These are phyloP conservation scores for Callorhinus ursinus DNA, from an alignment of 2,113 vertebrate species.

Conservation along the genomic window DNA sequence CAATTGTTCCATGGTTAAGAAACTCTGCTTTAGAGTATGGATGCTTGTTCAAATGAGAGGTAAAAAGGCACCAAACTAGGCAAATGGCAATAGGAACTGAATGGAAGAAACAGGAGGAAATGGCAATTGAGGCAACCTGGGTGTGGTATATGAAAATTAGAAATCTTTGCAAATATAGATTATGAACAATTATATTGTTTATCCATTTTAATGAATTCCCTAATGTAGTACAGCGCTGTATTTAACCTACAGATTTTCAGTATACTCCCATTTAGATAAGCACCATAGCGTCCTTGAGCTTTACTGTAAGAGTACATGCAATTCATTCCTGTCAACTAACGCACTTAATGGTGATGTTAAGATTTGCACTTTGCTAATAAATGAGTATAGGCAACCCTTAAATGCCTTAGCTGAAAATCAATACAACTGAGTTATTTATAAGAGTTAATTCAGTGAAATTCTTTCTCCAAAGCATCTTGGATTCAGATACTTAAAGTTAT, in stretches of 20 bases:
- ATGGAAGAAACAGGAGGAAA: background rate
- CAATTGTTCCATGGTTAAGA: background rate
- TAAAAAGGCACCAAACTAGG: background rate
- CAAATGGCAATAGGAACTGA: background rate
- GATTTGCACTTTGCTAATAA: slow-evolving; percentile 9
- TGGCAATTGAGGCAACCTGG: background rate
- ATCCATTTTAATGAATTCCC: background rate
- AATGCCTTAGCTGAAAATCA: slow-evolving; percentile 49
- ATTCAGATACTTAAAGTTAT: background rate
- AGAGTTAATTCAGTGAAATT: slow-evolving; percentile 59
- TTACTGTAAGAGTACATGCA: background rate
- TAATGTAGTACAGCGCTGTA: background rate
- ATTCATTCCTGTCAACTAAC: background rate
- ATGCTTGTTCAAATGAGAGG: background rate
- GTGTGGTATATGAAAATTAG: background rate
- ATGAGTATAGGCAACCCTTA: background rate
- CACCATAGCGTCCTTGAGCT: background rate
- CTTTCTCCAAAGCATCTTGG: background rate
- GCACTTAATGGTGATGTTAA: slow-evolving; percentile 17
- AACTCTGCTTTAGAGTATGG: background rate
- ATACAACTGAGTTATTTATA: slow-evolving; percentile 55
- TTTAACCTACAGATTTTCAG: background rate
- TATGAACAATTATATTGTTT: background rate
- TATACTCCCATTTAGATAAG: background rate
- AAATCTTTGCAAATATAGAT: background rate